A percentile compares a stretch with the other conserved stretches of the same genome.
Evolutionary conservation across 2,797 vertebrate genomes (phyloP).

Genomic region (Chrysocyon brachyurus): DNA sequence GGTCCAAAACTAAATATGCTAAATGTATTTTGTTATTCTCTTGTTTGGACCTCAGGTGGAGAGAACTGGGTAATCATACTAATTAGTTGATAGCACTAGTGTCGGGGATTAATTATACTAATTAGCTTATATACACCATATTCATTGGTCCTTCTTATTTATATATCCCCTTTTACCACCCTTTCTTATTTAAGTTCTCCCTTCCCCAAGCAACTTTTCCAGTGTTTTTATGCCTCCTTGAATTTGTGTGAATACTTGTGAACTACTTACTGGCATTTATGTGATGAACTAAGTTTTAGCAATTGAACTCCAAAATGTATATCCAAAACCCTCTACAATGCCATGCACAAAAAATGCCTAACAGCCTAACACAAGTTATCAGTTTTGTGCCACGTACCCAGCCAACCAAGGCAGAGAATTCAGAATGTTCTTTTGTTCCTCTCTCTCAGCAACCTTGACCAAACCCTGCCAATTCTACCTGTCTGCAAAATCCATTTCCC

Average conservation of each 20-base stretch:
- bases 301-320: neutral
- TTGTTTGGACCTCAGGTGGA: slow-evolving; percentile 43
- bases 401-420: slow-evolving; percentile 1
- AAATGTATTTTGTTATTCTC: slow-evolving; percentile 23
- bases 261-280: neutral
- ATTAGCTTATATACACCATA: slow-evolving; percentile 3
- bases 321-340: neutral
- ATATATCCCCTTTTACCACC: neutral
- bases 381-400: neutral
- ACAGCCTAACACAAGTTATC: neutral
- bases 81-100: slow-evolving; percentile 58
- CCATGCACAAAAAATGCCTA: neutral
- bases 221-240: neutral
- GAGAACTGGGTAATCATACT: slow-evolving; percentile 54
- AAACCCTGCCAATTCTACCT: slow-evolving; percentile 5
- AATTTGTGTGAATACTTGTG: neutral
- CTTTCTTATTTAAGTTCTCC: neutral
- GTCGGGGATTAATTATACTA: slow-evolving; percentile 58
- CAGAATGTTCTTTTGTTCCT: neutral
- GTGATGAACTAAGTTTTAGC: neutral
- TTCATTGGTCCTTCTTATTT: slow-evolving; percentile 14
- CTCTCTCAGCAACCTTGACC: neutral
- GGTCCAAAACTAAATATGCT: slow-evolving; percentile 28
- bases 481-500: slow-evolving; percentile 12
- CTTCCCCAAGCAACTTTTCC: neutral